Conservation (phyloP, 1,140 invertebrate species). For the Himalopsyche phryganea region DNA sequence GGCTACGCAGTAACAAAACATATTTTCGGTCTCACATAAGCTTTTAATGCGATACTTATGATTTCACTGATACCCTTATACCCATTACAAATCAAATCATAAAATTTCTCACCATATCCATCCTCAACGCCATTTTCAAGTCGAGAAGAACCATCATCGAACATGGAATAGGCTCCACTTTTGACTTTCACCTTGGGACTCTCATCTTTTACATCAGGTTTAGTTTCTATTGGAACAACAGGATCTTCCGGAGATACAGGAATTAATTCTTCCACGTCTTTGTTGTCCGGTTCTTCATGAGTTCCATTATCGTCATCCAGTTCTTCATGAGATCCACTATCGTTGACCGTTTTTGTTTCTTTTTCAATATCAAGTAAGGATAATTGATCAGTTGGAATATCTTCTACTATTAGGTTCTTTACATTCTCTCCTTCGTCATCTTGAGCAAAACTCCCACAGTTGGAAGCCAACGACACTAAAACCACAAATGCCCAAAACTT, state of each 20-base stretch:
- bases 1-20: too few species aligned
- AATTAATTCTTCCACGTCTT: background rate
- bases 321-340: background rate
- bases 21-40: too few species aligned
- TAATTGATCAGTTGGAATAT: too few species aligned
- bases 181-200: background rate
- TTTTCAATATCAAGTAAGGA: too few species aligned
- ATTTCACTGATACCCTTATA: too few species aligned
- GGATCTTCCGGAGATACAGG: background rate
- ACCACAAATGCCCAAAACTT: too few species aligned
- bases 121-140: constrained; percentile 4
- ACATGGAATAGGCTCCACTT: constrained; percentile 12
- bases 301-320: background rate
- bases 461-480: too few species aligned
- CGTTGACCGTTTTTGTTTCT: background rate
- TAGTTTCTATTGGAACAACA: background rate
- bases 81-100: too few species aligned
- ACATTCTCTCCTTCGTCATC: too few species aligned
- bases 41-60: too few species aligned
- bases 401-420: too few species aligned
- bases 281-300: constrained; percentile 1
- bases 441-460: too few species aligned
- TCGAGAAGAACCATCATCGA: background rate
- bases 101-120: constrained; percentile 16
- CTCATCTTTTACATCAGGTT: background rate